Percentiles rank a stretch among this genome's conserved stretches.
phyloP scores from a whole-genome alignment of 2,797 vertebrate genomes.

The Gallinago stenura region DNA sequence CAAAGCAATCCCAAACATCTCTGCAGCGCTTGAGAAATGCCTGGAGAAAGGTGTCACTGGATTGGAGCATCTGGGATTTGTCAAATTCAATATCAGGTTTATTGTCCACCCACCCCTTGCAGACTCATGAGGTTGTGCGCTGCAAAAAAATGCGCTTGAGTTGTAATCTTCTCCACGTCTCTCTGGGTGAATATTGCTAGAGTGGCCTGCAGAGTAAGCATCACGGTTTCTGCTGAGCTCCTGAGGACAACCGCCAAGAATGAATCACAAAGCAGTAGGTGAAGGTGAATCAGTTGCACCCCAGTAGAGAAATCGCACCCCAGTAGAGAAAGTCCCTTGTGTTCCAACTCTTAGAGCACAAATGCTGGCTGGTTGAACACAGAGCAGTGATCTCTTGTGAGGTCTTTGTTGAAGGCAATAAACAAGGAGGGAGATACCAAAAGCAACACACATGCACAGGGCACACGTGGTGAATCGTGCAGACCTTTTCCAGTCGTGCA shows the following conservation, averaged over 20 bases:
- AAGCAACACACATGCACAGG: fast-evolving
- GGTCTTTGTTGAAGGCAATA: neutral
- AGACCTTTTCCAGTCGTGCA: neutral
- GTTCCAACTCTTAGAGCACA: neutral
- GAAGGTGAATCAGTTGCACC: neutral
- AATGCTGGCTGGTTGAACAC: neutral
- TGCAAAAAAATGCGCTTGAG: neutral
- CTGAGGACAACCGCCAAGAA: neutral
- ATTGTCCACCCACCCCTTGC: neutral
- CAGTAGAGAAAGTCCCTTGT: neutral
- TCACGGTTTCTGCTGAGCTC: neutral
- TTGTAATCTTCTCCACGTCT: neutral
- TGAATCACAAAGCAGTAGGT: neutral
- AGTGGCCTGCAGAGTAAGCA: neutral
- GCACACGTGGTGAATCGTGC: fast-evolving
- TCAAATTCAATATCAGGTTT: neutral
- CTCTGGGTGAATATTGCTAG: neutral
- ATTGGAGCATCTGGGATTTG: neutral
- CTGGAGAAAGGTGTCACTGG: too few relatives aligned
- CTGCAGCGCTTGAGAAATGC: too few relatives aligned
- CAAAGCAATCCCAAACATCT: too few relatives aligned
- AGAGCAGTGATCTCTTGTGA: neutral
- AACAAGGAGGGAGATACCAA: too few relatives aligned
- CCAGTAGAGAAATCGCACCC: neutral
- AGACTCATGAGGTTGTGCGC: neutral